Evolutionary conservation across 2,797 vertebrate species (phyloP).

Genomic region (Mormyrus proboscirostris): DNA sequence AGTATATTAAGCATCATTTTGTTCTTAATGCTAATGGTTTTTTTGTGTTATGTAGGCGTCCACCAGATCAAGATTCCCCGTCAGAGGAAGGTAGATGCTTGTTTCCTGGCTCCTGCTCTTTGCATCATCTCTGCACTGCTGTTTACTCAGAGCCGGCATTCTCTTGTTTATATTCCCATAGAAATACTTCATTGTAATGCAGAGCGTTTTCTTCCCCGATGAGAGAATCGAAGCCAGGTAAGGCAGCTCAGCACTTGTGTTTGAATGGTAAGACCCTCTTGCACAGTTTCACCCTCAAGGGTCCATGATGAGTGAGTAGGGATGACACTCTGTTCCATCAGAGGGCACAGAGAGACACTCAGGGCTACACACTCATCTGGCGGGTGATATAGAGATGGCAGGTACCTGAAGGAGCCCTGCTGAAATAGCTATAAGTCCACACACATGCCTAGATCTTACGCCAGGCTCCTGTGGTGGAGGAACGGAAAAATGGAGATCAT

Average conservation of each 20-base stretch:
- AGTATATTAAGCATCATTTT: background rate
- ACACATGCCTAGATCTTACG: background rate
- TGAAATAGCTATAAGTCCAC: background rate
- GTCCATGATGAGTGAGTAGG: background rate
- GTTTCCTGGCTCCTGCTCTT: background rate
- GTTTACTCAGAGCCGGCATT: background rate
- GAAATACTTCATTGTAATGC: slow-evolving; percentile 76
- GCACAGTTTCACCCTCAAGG: background rate
- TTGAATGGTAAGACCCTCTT: background rate
- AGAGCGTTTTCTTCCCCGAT: slow-evolving; percentile 70
- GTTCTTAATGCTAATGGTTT: background rate
- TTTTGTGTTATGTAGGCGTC: slow-evolving; percentile 37
- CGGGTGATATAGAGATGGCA: background rate
- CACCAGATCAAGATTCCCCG: slow-evolving; percentile 45
- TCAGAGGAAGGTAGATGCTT: slow-evolving; percentile 39
- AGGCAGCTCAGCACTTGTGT: slow-evolving; percentile 13
- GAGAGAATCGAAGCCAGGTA: slow-evolving; percentile 64
- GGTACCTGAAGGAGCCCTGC: background rate
- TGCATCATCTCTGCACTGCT: background rate
- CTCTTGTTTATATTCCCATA: slow-evolving; percentile 27
- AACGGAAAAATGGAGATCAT: background rate
- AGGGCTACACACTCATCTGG: background rate
- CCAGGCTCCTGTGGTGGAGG: background rate
- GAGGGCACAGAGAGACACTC: background rate
- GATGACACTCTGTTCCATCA: background rate